These are phyloP conservation scores for Hapalemur alaotrensis DNA, from an alignment of 2,797 vertebrate genomes.

Conservation along the genomic window DNA sequence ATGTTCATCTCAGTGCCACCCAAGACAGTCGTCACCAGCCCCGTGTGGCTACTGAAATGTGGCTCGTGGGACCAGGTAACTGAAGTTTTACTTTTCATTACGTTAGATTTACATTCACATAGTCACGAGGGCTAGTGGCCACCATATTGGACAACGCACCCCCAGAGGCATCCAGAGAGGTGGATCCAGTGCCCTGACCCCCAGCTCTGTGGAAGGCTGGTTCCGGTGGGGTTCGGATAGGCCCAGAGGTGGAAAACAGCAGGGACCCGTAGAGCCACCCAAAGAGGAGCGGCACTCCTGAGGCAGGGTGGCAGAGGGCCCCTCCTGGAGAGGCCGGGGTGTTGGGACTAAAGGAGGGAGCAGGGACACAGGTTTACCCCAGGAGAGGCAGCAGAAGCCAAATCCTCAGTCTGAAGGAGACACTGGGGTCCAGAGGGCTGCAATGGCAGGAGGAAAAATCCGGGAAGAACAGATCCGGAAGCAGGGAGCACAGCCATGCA, in stretches of 20 bases:
- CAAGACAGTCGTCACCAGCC: no score
- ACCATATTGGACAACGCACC: background rate
- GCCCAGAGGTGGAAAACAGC: background rate
- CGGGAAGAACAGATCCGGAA: background rate
- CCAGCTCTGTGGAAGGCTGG: background rate
- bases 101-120: background rate
- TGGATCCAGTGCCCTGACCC: background rate
- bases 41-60: background rate
- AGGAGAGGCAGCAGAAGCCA: background rate
- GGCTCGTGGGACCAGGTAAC: background rate
- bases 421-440: background rate
- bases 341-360: background rate
- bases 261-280: fast-evolving
- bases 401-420: background rate
- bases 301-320: background rate
- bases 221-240: background rate
- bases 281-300: background rate
- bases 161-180: background rate
- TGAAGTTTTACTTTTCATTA: background rate
- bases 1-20: fast-evolving
- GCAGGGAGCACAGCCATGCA: background rate
- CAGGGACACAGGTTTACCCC: background rate
- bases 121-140: background rate
- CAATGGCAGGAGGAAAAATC: background rate
- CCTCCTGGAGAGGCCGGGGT: background rate